phyloP scores from a whole-genome alignment of 2,797 vertebrate species.

The Microctenopoma stevenorrisi region DNA sequence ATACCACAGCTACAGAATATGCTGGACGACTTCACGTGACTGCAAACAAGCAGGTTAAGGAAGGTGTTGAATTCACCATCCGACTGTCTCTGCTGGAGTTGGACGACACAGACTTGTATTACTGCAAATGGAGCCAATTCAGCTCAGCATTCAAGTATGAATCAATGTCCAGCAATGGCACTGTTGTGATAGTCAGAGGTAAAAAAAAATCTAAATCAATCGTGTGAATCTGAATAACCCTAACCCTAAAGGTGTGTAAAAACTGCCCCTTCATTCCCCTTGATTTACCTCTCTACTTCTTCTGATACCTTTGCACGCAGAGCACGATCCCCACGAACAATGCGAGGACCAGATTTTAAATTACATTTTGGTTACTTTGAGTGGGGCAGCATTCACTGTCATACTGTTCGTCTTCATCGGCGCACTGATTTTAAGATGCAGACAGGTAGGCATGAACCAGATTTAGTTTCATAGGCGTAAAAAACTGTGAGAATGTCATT shows the following conservation, averaged over 20 bases:
- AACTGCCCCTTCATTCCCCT: background rate
- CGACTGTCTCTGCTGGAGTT: slow-evolving; percentile 50
- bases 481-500: background rate
- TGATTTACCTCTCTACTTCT: background rate
- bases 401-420: background rate
- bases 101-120: slow-evolving; percentile 72
- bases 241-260: too few relatives aligned
- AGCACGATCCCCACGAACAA: slow-evolving; percentile 13
- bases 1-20: background rate
- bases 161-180: slow-evolving; percentile 28
- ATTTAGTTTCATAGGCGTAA: background rate
- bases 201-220: background rate
- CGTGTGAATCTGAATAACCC: background rate
- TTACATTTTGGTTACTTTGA: slow-evolving; percentile 27
- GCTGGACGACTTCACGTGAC: background rate
- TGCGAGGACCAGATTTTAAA: slow-evolving; percentile 21
- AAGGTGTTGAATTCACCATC: slow-evolving; percentile 38
- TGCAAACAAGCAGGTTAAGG: rapidly evolving
- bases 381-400: background rate
- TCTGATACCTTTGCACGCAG: slow-evolving; percentile 32
- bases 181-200: slow-evolving; percentile 72
- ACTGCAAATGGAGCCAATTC: slow-evolving; percentile 61
- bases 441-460: slow-evolving; percentile 45
- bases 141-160: rapidly evolving
- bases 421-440: slow-evolving; percentile 33